phyloP scores from a whole-genome alignment of 2,113 vertebrate species.

The Neomonachus schauinslandi region DNA sequence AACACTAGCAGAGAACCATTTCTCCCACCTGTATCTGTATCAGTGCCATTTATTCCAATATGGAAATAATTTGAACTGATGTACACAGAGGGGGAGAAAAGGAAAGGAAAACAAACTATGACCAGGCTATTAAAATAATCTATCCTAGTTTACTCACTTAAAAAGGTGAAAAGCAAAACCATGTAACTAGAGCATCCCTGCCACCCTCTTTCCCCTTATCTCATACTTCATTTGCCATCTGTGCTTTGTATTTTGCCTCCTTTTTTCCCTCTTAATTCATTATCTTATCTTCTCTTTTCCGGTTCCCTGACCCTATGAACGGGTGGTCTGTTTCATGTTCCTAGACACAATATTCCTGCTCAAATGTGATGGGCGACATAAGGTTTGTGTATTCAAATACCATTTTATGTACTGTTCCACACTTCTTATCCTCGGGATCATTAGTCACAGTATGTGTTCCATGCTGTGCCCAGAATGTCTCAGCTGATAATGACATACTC shows the following conservation, averaged over 20 bases:
- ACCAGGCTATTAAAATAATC: slow-evolving; percentile 40
- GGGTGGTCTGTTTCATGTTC: slow-evolving; percentile 81
- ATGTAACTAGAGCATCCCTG: not conserved
- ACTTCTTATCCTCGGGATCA: slow-evolving; percentile 46
- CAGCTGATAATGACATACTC: slow-evolving; percentile 39
- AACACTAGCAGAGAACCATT: slow-evolving; percentile 52
- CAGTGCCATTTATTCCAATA: slow-evolving; percentile 58
- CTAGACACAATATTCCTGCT: slow-evolving; percentile 77
- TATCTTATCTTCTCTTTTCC: slow-evolving; percentile 56
- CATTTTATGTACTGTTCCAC: slow-evolving; percentile 44
- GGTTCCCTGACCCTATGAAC: slow-evolving; percentile 69
- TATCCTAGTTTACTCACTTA: slow-evolving; percentile 29
- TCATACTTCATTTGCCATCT: slow-evolving; percentile 28
- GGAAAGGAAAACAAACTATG: slow-evolving; percentile 50
- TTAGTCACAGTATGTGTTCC: slow-evolving; percentile 49
- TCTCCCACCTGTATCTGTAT: slow-evolving; percentile 56
- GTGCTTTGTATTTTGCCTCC: not conserved
- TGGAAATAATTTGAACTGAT: slow-evolving; percentile 73
- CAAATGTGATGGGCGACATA: slow-evolving; percentile 70
- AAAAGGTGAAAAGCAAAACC: slow-evolving; percentile 30
- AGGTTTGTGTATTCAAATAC: slow-evolving; percentile 48
- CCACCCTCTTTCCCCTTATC: not conserved
- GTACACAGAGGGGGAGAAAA: not conserved
- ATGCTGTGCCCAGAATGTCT: not conserved
- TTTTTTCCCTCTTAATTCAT: slow-evolving; percentile 57